Base-by-base conservation (phyloP, 2,113 vertebrate genomes). In the Salvelinus sp. region DNA sequence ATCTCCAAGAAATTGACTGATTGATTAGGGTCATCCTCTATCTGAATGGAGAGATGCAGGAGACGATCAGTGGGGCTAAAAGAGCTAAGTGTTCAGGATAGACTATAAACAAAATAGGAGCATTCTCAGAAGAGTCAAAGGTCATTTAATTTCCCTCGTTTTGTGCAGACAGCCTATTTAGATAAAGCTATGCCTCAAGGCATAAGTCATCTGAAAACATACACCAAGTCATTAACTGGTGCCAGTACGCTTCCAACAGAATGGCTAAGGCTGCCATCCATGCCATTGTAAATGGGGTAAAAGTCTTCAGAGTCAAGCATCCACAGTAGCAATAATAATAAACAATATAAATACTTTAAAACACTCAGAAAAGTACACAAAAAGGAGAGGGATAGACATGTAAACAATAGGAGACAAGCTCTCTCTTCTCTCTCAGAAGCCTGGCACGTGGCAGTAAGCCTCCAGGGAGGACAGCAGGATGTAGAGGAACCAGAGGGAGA, bases 401-500 rank as follows among this genome's bases (percentile, higher is more conserved):
- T 80, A 80, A 82, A 85, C 80, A 82, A 70, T 73, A 78, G 44
- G 60, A 73, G 71, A 69, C 28, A 25, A 73, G 3, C 12, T 38
- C 1, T 9, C 9, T 44, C 38, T 9, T 9, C 38, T 44, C 66
- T 81, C 72, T 94, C 84, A 95, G 90, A 95, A 95, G 75, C 92
- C 89, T 22, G 88, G 89, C 75, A 95, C 58, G 13, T 95, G 88
- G 87, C 94, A 95, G 88, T 95, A 95, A 2, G 94, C 93, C 88
- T 94, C 94, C 65, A 95, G 82, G 1, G 94, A 92, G 70, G 94
- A 1, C 86, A 95, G 72, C 80, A 95, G 72, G 86, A 95, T 95
- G 86, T 95, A 95, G 85, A 94, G 30, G 78, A 95, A 88, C 94
- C 94, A 95, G 50, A 95, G 50, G 13, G 81, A 82, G 69, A 94